Evolutionary conservation across 1,140 invertebrate species (phyloP), one percentile per base, ranked within the genome.

Genomic region (Sesamia nonagrioides): DNA sequence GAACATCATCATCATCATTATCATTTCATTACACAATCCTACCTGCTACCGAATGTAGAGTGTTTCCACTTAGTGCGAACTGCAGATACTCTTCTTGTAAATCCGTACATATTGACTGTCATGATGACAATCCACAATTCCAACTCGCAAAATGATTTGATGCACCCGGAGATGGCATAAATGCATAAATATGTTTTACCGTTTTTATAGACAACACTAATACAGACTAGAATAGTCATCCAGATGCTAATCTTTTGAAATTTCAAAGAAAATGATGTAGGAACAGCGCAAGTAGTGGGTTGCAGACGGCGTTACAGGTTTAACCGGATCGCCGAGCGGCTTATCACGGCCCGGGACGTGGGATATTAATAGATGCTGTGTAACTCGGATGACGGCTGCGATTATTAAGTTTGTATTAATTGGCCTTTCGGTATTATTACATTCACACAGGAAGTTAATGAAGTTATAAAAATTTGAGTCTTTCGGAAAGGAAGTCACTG

Each of bases 211-310:
- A 18, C 50, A 56, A 72, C n/a, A 21, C 52, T 66, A 66, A 66
- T 66, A 42, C 35, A 66, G 52, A 56, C 33, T 40, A 72, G 69
- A 40, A 54, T 72, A 56, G 50, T 35, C 15, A 58, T 60, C 45
- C 17, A 74, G 71, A 74, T 74, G 37, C 8, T 74, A 74, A 74
- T 74, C 71, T 74, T 56, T 56, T 37, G 33, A 54, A 72, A 72
- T 42, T 74, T 74, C 71, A 74, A 58, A 74, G 71, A 74, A 74
- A 58, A 72, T 58, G 18, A 45, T 74, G 18, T 60, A 60, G 54
- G 54, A 60, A 72, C 45, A 72, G 52, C 54, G 17, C 56, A n/a
- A 42, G 71, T 37, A 21, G 35, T 72, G 40, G 37, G 72, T 75
- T 63, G 42, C 42, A 56, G 63, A 68, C 9, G 13, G 13, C 18